These are phyloP conservation scores for Brachyhypopomus gauderio DNA, from an alignment of 2,113 vertebrate genomes.

Conservation along the genomic window DNA sequence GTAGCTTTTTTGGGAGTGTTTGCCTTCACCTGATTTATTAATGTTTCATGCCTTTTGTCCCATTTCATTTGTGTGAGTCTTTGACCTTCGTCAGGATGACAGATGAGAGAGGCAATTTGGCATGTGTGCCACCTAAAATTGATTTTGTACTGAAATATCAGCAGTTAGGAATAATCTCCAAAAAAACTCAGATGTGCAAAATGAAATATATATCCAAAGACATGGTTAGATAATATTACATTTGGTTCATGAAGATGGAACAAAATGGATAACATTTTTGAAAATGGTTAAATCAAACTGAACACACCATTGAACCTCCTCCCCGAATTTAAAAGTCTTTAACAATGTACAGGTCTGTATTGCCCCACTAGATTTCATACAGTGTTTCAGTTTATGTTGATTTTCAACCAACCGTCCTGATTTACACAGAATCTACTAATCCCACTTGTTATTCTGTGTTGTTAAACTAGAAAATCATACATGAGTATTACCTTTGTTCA, in stretches of 20 bases:
- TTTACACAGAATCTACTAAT: background rate
- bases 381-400: background rate
- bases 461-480: background rate
- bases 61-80: background rate
- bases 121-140: background rate
- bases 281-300: too few species aligned
- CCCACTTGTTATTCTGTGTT: background rate
- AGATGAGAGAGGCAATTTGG: background rate
- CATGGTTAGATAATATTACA: too few species aligned
- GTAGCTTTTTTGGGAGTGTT: background rate
- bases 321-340: too few species aligned
- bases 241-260: too few species aligned
- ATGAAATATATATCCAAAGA: background rate
- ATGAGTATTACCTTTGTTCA: background rate
- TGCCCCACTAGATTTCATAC: background rate
- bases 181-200: background rate
- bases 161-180: background rate
- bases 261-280: too few species aligned
- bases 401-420: background rate
- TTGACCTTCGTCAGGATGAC: background rate
- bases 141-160: background rate
- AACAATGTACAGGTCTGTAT: too few species aligned
- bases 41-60: background rate
- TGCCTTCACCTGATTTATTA: slow-evolving; percentile 1
- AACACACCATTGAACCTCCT: too few species aligned